phyloP scores from a whole-genome alignment of 2,113 vertebrate species.

The Arothron firmamentum region DNA sequence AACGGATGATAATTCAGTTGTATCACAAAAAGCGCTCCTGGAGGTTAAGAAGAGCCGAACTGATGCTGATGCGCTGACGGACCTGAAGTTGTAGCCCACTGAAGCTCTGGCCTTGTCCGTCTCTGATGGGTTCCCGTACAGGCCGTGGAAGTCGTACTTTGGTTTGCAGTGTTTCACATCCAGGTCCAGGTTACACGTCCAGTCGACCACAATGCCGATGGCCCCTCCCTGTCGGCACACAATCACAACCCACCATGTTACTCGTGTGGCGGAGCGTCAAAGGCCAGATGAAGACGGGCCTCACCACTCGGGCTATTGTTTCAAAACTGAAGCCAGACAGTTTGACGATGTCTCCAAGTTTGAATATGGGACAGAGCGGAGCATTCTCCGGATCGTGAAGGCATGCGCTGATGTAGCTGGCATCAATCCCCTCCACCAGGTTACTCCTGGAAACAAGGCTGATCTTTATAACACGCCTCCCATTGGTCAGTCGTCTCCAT shows the following conservation, averaged over 20 bases:
- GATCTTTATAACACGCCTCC: background rate
- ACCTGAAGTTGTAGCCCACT: constrained; percentile 95
- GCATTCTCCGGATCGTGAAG: constrained; percentile 69
- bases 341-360: constrained; percentile 82
- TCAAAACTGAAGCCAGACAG: constrained; percentile 83
- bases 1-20: too few relatives aligned
- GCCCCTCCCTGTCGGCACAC: constrained; percentile 80
- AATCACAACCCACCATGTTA: background rate
- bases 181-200: constrained; percentile 90
- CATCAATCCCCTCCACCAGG: constrained; percentile 81
- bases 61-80: background rate
- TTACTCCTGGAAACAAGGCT: constrained; percentile 80
- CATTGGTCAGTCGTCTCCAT: background rate
- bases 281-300: constrained; percentile 1
- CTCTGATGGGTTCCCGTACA: constrained; percentile 79
- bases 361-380: constrained; percentile 88
- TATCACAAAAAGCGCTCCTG: too few relatives aligned
- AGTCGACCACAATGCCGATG: constrained; percentile 88
- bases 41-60: too few relatives aligned
- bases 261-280: background rate
- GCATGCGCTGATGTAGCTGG: constrained; percentile 77
- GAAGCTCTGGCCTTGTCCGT: constrained; percentile 73
- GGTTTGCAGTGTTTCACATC: constrained; percentile 79
- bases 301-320: constrained; percentile 80
- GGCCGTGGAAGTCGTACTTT: constrained; percentile 83